phyloP scores from a whole-genome alignment of 35 echinoderm and acorn worm species.

The Antedon bifida region DNA sequence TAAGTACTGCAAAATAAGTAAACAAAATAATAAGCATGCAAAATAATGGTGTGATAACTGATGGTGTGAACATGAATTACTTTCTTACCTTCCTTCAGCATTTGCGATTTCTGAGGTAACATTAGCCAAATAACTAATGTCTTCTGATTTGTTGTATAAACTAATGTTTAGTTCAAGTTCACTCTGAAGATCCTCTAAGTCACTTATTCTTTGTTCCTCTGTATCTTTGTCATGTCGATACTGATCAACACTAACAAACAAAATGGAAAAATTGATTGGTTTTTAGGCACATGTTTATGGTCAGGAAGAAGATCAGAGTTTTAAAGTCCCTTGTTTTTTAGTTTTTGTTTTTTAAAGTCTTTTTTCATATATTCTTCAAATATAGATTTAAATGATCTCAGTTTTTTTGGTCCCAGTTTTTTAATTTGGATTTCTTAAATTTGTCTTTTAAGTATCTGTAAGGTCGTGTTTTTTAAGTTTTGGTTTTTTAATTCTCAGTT shows the following conservation, averaged over 20 bases:
- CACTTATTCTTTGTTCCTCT: slow-evolving; percentile 9
- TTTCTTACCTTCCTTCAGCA: slow-evolving; percentile 17
- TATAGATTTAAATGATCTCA: too few relatives aligned
- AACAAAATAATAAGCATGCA: too few relatives aligned
- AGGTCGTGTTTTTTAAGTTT: too few relatives aligned
- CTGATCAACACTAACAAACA: slow-evolving; percentile 30
- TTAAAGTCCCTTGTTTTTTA: background rate
- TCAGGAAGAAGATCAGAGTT: background rate
- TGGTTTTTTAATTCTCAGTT: too few relatives aligned
- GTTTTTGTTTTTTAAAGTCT: background rate
- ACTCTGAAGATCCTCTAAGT: slow-evolving; percentile 8
- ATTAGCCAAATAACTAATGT: slow-evolving; percentile 25
- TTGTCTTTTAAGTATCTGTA: too few relatives aligned
- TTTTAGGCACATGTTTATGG: too few relatives aligned
- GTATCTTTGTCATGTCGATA: slow-evolving; percentile 16
- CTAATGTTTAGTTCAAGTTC: slow-evolving; percentile 51
- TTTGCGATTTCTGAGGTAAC: slow-evolving; percentile 7
- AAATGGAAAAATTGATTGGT: background rate
- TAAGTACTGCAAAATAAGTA: too few relatives aligned
- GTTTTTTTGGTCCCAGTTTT: too few relatives aligned
- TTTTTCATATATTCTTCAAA: too few relatives aligned
- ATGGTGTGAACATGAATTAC: too few relatives aligned
- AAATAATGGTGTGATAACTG: too few relatives aligned
- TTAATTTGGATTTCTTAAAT: too few relatives aligned
- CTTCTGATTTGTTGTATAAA: slow-evolving; percentile 54